Evolutionary conservation across 2,888 invertebrate genomes (phyloP), one percentile per base, ranked within the genome.

Genomic region (Plebejus argus): DNA sequence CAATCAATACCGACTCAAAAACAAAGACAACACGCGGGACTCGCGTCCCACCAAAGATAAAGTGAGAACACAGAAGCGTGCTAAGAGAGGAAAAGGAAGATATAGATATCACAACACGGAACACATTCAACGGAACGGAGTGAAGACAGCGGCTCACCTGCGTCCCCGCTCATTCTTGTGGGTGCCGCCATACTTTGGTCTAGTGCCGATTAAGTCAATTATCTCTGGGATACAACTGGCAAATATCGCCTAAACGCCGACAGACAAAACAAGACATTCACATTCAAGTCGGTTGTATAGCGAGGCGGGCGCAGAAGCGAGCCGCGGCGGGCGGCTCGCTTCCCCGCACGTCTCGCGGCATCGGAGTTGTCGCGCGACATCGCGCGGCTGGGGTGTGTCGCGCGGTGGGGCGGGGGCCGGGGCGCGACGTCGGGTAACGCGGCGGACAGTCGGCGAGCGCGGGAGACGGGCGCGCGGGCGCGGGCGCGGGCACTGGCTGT

Each of bases 211-310:
- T 97, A 99, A 98, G 97, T 99, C 99, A 96, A 99, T 99, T 96
- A 99, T 99, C 97, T 99, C 99, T 95, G 99, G 99, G 96, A 99
- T 99, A 97, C 99, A 99, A 97, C 99, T 99, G 96, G 99, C 99
- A 98, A 99, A 99, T 97, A 99, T 99, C 96, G 99, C 99, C 99
- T 99, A 95, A 94, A 95, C 95, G 95, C 94, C 94, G 94, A 92
- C 93, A 94, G 95, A 95, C 95, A 95, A 93, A 95, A 95, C 92
- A 95, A 94, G 93, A 95, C 93, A 95, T 95, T 94, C 91, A 94
- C 93, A 93, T 91, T 90, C 87, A 91, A 88, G 86, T 91, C 88
- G 90, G 89, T 86, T 87, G 87, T 86, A 86, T 86, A 87, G 86
- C 85, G 83, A 74, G 53, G 82, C 81, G 81, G 85, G 83, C 82